These are phyloP conservation scores for Callinectes sapidus DNA, from an alignment of 2,888 invertebrate genomes.

Conservation along the genomic window DNA sequence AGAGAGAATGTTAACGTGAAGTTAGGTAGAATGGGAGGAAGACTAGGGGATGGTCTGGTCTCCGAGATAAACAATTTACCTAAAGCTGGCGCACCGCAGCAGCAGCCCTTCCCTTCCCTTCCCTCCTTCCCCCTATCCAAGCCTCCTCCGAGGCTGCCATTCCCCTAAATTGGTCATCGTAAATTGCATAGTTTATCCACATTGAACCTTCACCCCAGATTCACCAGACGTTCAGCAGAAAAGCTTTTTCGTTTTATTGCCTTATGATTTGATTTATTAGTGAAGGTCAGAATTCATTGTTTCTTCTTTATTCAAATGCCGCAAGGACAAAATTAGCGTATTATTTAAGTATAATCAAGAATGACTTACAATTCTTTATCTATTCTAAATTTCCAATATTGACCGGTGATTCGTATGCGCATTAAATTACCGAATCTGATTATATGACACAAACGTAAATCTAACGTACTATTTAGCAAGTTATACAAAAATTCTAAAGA, in stretches of 20 bases:
- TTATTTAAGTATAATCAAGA: neutral
- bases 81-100: neutral
- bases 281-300: too few relatives aligned
- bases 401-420: neutral
- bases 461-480: neutral
- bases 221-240: neutral
- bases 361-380: neutral
- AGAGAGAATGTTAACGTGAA: neutral
- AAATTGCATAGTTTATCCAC: neutral
- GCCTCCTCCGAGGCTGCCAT: neutral
- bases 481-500: neutral
- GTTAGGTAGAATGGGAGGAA: neutral
- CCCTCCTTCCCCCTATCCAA: neutral
- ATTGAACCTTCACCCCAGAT: neutral
- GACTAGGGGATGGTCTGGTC: neutral
- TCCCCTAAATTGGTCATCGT: neutral
- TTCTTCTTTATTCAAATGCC: too few relatives aligned
- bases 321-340: too few relatives aligned
- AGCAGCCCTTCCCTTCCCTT: neutral
- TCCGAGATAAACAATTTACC: constrained; percentile 9
- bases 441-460: neutral
- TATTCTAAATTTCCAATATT: neutral
- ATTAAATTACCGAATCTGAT: neutral
- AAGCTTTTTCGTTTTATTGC: neutral
- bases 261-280: too few relatives aligned